Conservation (phyloP, 2,797 vertebrate species). For the Lates japonicus region DNA sequence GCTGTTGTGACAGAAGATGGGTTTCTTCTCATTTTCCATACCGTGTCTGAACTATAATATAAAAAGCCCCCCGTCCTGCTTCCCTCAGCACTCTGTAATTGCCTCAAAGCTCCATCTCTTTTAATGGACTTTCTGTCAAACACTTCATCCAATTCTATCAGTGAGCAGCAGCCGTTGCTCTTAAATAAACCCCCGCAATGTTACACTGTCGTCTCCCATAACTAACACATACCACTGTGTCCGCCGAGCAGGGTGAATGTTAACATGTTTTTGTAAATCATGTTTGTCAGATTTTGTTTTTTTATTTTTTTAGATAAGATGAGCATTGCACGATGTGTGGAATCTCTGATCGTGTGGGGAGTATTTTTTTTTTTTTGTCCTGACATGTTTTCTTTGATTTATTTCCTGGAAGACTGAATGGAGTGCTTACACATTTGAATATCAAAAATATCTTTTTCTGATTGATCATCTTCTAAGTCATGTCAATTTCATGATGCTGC, state of each 20-base stretch:
- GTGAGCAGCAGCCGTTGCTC: conserved; percentile 77
- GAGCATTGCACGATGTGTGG: conserved; percentile 14
- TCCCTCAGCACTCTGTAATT: conserved; percentile 86
- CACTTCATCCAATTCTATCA: conserved; percentile 85
- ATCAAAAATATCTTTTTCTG: conserved; percentile 25
- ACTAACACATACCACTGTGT: conserved; percentile 48
- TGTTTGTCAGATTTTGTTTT: conserved; percentile 40
- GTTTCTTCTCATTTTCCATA: conserved; percentile 80
- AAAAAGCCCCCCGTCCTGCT: conserved; percentile 76
- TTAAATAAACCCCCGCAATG: conserved; percentile 80
- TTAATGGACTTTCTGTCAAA: conserved; percentile 87
- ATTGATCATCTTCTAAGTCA: conserved; percentile 31
- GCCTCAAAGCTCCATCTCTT: conserved; percentile 83
- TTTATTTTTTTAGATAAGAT: conserved; percentile 17
- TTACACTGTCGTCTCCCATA: conserved; percentile 66
- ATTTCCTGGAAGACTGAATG: conserved; percentile 31
- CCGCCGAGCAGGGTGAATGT: conserved; percentile 25
- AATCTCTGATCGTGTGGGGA: conserved; percentile 9
- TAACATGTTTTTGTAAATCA: conserved; percentile 67
- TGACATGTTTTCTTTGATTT: conserved; percentile 27
- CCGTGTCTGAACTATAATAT: conserved; percentile 78
- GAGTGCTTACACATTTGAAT: conserved; percentile 15
- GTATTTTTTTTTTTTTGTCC: background rate
- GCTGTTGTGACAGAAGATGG: conserved; percentile 81
- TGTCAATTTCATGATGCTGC: conserved; percentile 7